Evolutionary conservation across 2,797 vertebrate genomes (phyloP).

Genomic region (Sebastes nivosus): DNA sequence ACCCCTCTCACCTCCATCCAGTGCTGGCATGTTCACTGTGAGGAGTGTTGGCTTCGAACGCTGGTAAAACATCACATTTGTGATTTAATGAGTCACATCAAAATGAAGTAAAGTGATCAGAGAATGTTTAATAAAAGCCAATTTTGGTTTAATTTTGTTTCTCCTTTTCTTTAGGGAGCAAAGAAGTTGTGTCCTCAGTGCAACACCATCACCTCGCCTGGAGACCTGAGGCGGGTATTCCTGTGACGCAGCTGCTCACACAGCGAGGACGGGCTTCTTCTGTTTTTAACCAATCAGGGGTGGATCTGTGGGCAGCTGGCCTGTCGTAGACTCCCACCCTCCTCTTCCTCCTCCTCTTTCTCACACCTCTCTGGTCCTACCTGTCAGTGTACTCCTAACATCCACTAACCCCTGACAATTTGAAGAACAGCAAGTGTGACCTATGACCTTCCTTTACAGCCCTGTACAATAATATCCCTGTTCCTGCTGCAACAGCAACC

Average conservation of each 20-base stretch:
- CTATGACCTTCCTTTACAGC: constrained; percentile 43
- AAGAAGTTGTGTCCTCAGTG: constrained; percentile 90
- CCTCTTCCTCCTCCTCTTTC: constrained; percentile 9
- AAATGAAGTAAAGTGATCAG: neutral
- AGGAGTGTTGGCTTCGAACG: constrained; percentile 88
- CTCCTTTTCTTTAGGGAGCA: constrained; percentile 76
- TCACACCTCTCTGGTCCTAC: constrained; percentile 11
- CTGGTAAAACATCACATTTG: constrained; percentile 73
- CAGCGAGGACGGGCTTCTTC: constrained; percentile 12
- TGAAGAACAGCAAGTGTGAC: constrained; percentile 24
- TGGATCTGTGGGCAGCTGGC: constrained; percentile 74
- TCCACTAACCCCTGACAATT: constrained; percentile 24
- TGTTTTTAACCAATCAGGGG: constrained; percentile 56
- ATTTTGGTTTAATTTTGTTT: neutral
- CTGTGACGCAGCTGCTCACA: constrained; percentile 70
- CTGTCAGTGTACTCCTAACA: constrained; percentile 22
- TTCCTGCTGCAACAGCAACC: constrained; percentile 35
- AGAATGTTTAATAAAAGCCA: neutral
- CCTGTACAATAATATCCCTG: constrained; percentile 31
- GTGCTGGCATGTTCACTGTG: constrained; percentile 90
- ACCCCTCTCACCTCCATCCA: constrained; percentile 87
- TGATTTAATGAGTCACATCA: neutral
- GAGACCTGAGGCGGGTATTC: constrained; percentile 86
- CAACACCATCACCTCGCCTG: constrained; percentile 88
- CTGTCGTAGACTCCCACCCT: constrained; percentile 64